phyloP scores from a whole-genome alignment of 2,113 vertebrate genomes.

The Lasiurus cinereus region DNA sequence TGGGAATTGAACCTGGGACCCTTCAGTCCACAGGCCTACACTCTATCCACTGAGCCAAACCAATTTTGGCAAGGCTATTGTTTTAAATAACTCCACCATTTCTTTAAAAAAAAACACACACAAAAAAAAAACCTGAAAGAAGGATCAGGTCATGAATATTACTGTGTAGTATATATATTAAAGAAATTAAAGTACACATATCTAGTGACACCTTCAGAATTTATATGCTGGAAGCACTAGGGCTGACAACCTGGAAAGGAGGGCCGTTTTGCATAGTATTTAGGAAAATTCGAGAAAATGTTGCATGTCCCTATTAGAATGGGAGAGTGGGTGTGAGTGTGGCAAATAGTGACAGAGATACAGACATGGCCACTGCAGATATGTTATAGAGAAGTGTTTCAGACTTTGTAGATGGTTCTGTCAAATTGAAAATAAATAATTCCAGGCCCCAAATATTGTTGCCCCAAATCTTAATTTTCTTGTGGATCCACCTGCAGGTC shows the following conservation, averaged over 20 bases:
- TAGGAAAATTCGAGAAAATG: conserved; percentile 16
- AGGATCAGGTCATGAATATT: not conserved
- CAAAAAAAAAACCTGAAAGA: conserved; percentile 47
- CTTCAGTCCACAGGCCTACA: too few species aligned
- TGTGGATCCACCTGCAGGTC: not conserved
- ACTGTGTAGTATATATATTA: not conserved
- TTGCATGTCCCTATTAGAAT: not conserved
- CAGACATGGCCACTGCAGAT: not conserved
- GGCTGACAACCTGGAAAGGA: not conserved
- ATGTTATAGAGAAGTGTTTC: not conserved
- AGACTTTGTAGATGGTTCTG: conserved; percentile 25
- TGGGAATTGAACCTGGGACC: too few species aligned
- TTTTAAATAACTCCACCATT: not conserved
- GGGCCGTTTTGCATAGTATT: conserved; percentile 21
- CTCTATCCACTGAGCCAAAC: too few species aligned
- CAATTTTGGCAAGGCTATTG: not conserved
- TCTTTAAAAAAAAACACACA: conserved; percentile 53
- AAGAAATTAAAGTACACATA: conserved; percentile 14
- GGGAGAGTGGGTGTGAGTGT: too few species aligned
- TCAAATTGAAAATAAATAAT: not conserved
- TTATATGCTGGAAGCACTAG: not conserved
- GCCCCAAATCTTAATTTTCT: not conserved
- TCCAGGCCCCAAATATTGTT: not conserved
- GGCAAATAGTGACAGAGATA: not conserved
- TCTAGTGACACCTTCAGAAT: not conserved